Evolutionary conservation across 2,113 vertebrate species (phyloP), one percentile per base, ranked within the genome.

Genomic region (Malurus alboscapulatus): DNA sequence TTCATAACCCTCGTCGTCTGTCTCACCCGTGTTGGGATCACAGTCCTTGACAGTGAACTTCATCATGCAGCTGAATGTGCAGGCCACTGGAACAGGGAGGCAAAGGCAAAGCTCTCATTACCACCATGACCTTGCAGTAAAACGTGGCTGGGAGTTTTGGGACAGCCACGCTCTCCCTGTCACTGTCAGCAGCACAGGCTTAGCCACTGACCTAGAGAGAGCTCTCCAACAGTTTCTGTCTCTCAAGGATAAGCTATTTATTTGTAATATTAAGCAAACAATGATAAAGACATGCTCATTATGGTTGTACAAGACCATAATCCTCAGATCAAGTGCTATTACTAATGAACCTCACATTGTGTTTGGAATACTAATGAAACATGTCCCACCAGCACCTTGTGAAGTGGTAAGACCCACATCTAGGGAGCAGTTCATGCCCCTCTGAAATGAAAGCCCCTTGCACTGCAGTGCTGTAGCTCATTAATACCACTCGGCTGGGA

Each of bases 11-110:
- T 98, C 98, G 0, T 98, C 98, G 0, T 98, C 98, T 0, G 97
- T 89, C 91, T 98, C 98, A 1, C 98, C 98, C 1, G 98, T 98
- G 93, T 96, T 98, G 1, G 98, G 98, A 61, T 98, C 98, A 27
- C 98, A 98, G 90, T 98, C 98, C 93, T 98, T 98, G 75, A 98
- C 97, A 1, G 97, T 98, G 97, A 98, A 98, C 88, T 98, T 98
- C 97, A 98, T 97, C 96, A 98, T 97, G 87, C 98, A 98, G 97
- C 98, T 98, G 94, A 98, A 98, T 0, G 98, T 98, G 87, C 98
- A 98, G 59, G 98, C 96, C 97, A 98, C 98, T 98, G 91, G 17
- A 68, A 45, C 2, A 42, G 51, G 79, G 30, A 77, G 58, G 47
- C 42, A 94, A 88, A 93, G 53, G 30, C 71, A 85, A 59, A 89